A percentile compares a stretch with the other conserved stretches of the same genome.
phyloP scores from a whole-genome alignment of 2,888 invertebrate genomes.

The Trichopoda pennipes region DNA sequence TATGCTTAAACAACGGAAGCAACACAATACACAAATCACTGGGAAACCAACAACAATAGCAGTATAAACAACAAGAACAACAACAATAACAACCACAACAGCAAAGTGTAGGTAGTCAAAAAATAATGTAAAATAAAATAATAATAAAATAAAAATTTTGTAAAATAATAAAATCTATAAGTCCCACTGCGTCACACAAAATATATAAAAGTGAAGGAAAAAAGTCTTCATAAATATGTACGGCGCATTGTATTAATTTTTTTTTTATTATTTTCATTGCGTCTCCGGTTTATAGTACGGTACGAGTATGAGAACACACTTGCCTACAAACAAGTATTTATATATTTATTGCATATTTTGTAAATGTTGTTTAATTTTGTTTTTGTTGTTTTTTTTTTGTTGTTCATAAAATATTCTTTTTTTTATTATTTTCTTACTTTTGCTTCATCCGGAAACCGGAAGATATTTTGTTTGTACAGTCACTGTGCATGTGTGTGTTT shows the following conservation, averaged over 20 bases:
- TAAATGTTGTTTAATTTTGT: slow-evolving; percentile 39
- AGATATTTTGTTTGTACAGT: slow-evolving; percentile 69
- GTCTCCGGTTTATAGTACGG: slow-evolving; percentile 54
- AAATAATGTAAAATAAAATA: slow-evolving; percentile 28
- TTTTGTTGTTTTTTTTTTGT: too few species aligned
- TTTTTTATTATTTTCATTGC: slow-evolving; percentile 46
- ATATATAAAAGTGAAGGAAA: slow-evolving; percentile 11
- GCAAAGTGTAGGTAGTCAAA: slow-evolving; percentile 16
- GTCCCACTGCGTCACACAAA: slow-evolving; percentile 58
- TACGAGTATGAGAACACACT: slow-evolving; percentile 10
- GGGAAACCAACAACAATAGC: slow-evolving; percentile 31
- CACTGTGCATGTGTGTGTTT: slow-evolving; percentile 23
- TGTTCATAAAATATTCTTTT: slow-evolving; percentile 16
- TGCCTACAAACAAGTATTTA: slow-evolving; percentile 1
- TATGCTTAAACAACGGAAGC: slow-evolving; percentile 58
- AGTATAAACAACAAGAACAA: too few species aligned
- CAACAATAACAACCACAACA: background rate
- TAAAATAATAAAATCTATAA: slow-evolving; percentile 37
- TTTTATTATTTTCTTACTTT: slow-evolving; percentile 44
- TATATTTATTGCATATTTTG: slow-evolving; percentile 43
- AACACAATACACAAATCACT: slow-evolving; percentile 60
- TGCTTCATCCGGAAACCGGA: slow-evolving; percentile 67
- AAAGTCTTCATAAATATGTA: slow-evolving; percentile 40
- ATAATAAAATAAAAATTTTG: slow-evolving; percentile 43
- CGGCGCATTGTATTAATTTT: background rate